Evolutionary conservation across 2,888 invertebrate genomes (phyloP).

Genomic region (Meteorus cinctellus): DNA sequence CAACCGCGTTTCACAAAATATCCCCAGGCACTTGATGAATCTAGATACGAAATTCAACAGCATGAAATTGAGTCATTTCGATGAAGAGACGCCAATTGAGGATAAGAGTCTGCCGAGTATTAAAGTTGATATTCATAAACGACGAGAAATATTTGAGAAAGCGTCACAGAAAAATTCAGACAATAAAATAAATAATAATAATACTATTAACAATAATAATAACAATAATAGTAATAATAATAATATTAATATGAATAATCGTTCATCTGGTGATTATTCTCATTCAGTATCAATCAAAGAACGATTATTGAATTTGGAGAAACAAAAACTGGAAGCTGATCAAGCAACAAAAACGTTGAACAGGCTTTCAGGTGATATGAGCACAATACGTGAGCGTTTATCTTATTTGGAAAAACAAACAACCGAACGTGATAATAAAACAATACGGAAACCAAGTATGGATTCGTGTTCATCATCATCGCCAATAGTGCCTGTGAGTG

Average conservation of each 20-base stretch:
- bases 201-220: conserved; percentile 67
- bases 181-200: conserved; percentile 50
- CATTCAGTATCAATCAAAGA: conserved; percentile 83
- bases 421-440: conserved; percentile 62
- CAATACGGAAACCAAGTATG: conserved; percentile 44
- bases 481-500: conserved; percentile 41
- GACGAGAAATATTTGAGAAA: conserved; percentile 88
- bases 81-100: conserved; percentile 70
- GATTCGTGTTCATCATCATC: conserved; percentile 47
- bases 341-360: conserved; percentile 70
- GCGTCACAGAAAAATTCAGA: conserved; percentile 72
- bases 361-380: conserved; percentile 78
- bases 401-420: conserved; percentile 78
- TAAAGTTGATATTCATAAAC: conserved; percentile 87
- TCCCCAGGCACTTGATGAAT: conserved; percentile 68
- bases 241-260: conserved; percentile 2
- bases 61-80: conserved; percentile 71
- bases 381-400: conserved; percentile 79
- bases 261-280: conserved; percentile 79
- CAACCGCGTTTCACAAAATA: conserved; percentile 78
- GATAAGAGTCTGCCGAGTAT: conserved; percentile 77
- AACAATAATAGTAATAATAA: conserved; percentile 58
- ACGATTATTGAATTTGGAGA: conserved; percentile 81
- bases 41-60: conserved; percentile 59
- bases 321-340: conserved; percentile 73